These are phyloP conservation scores for Drosophila oshimai DNA, from an alignment of 1,140 invertebrate genomes.

Conservation along the genomic window DNA sequence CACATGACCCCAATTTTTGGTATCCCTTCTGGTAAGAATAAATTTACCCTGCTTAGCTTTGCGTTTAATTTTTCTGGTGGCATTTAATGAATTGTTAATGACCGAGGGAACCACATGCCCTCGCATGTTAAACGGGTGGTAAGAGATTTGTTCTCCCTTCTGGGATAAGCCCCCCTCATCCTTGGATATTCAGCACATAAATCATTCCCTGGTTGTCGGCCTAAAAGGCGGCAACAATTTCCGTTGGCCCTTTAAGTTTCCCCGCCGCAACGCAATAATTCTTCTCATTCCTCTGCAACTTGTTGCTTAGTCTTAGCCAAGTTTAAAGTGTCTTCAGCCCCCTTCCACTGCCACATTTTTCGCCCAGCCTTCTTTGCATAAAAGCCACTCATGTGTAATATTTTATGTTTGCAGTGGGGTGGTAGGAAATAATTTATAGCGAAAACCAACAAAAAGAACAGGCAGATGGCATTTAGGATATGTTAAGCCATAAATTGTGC, in stretches of 20 bases:
- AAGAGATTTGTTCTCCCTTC: background rate
- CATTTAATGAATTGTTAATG: slow-evolving; percentile 48
- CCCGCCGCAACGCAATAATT: slow-evolving; percentile 11
- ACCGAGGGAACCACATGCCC: background rate
- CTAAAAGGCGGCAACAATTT: slow-evolving; percentile 65
- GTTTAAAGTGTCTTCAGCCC: slow-evolving; percentile 12
- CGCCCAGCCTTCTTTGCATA: slow-evolving; percentile 36
- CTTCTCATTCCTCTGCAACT: slow-evolving; percentile 18
- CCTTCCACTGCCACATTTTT: background rate
- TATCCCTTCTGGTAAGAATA: background rate
- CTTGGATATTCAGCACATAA: slow-evolving; percentile 10
- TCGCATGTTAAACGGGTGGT: background rate
- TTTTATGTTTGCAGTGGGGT: slow-evolving; percentile 49
- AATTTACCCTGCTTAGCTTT: slow-evolving; percentile 3
- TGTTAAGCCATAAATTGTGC: slow-evolving; percentile 57
- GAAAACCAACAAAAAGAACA: slow-evolving; percentile 17
- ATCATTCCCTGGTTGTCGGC: slow-evolving; percentile 44
- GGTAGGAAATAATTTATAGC: slow-evolving; percentile 54
- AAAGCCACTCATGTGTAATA: slow-evolving; percentile 64
- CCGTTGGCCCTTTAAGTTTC: slow-evolving; percentile 37
- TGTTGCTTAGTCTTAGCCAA: slow-evolving; percentile 53
- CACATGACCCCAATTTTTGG: background rate
- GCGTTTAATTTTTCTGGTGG: slow-evolving; percentile 38
- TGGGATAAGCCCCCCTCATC: background rate
- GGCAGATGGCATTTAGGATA: slow-evolving; percentile 37